A percentile compares a stretch with the other conserved stretches of the same genome.
phyloP scores from a whole-genome alignment of 2,797 vertebrate genomes.

The Zonotrichia albicollis region DNA sequence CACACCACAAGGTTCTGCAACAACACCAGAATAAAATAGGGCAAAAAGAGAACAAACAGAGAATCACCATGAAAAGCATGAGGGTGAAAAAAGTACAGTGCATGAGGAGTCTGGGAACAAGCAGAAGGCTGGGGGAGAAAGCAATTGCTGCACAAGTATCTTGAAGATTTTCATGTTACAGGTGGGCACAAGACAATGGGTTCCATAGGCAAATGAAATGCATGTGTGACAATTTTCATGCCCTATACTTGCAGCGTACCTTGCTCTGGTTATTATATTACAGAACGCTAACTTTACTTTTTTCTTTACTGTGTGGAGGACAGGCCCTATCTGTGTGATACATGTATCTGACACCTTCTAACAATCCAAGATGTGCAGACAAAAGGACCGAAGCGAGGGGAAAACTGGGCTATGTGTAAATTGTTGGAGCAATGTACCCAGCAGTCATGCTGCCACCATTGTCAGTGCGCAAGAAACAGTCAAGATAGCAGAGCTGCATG shows the following conservation, averaged over 20 bases:
- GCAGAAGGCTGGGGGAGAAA: background rate
- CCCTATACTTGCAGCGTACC: accelerated
- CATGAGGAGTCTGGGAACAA: background rate
- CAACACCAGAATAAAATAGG: background rate
- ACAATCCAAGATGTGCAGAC: background rate
- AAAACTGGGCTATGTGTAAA: accelerated
- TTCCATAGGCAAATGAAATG: background rate
- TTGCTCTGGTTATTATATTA: background rate
- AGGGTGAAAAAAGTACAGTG: background rate
- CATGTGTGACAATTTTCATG: background rate
- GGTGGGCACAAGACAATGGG: background rate
- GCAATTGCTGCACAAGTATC: background rate
- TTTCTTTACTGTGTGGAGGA: background rate
- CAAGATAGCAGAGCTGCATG: background rate
- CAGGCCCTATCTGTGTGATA: background rate
- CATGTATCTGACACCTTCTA: background rate
- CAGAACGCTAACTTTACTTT: background rate
- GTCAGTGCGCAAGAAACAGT: background rate
- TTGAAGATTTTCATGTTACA: background rate
- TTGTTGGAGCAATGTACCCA: background rate
- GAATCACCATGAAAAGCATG: background rate
- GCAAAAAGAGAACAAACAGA: background rate
- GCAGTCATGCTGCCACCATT: background rate
- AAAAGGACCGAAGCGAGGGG: accelerated
- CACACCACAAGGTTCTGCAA: background rate